Base-by-base conservation (phyloP, 2,888 invertebrate species). In the Diaprepes abbreviatus region DNA sequence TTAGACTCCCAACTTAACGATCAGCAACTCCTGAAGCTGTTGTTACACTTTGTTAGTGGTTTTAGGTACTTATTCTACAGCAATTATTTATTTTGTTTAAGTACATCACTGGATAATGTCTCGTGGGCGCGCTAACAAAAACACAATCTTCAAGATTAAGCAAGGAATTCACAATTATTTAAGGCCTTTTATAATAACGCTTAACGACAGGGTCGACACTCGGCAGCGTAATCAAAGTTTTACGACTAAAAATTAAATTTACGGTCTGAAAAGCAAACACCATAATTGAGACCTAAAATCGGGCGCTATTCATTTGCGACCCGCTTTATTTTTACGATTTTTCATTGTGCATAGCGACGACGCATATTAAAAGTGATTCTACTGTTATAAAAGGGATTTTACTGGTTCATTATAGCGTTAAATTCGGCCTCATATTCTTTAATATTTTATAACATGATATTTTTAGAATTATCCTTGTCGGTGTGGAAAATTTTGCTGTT, bases 241-340 rank as follows among this genome's bases (percentile, higher is more conserved):
- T 73, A 74, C 70, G 74, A 74, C 50, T 43, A 70, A 63, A 71
- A 71, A 74, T 74, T 73, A 60, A 73, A 74, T 74, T 74, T 73
- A 71, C 71, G 67, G 71, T 50, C 67, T 65, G 54, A 50, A 67
- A 70, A 68, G 64, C 67, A 71, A 70, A 65, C 64, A 57, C 60
- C 66, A 63, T 66, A 66, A 71, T 71, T 66, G 71, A 70, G 70
- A 45, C 55, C 57, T 68, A 50, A 63, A 68, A 68, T 63, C 60
- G 57, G 17, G 62, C 58, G 48, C 66, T 43, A 60, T 66, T 66
- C 59, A 57, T 60, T 58, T 40, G 33, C 38, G 31, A 63, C 54
- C 35, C 69, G 19, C 21, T 59, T 52, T 66, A 70, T 70, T 66
- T 70, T 65, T 65, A 70, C 31, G 65, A 70, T 48, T 69, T 48